These are phyloP conservation scores for Vandiemenella viatica DNA, from an alignment of 2,888 invertebrate genomes.

Conservation along the genomic window DNA sequence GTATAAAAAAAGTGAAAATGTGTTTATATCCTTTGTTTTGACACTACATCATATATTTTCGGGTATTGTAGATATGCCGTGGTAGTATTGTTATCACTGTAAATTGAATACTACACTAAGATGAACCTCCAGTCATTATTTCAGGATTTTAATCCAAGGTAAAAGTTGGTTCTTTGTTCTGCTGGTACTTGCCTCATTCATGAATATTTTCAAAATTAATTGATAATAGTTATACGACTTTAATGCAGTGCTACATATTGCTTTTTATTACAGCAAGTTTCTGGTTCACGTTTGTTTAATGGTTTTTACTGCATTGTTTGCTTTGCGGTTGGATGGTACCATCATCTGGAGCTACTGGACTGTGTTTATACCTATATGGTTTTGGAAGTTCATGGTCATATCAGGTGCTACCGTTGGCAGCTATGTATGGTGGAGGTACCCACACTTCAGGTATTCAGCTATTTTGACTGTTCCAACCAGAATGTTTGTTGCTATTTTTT, in stretches of 20 bases:
- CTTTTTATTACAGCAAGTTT: constrained; percentile 69
- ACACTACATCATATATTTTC: neutral
- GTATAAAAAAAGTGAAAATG: neutral
- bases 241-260: no score
- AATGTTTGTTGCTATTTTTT: no score
- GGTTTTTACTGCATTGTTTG: constrained; percentile 78
- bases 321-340: constrained; percentile 74
- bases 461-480: no score
- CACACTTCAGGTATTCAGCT: constrained; percentile 93
- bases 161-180: no score
- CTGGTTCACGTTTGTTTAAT: constrained; percentile 87
- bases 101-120: constrained; percentile 21
- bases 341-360: constrained; percentile 92
- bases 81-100: neutral
- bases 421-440: constrained; percentile 91
- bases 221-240: no score
- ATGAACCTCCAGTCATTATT: constrained; percentile 83
- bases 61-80: neutral
- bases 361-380: constrained; percentile 91
- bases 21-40: neutral
- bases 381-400: constrained; percentile 89
- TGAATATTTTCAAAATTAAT: no score
- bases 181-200: no score
- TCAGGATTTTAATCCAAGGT: constrained; percentile 88
- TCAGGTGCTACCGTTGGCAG: constrained; percentile 82